phyloP scores from a whole-genome alignment of 92 coral and sea anemone genomes.

The Zoanthus sansibaricus region DNA sequence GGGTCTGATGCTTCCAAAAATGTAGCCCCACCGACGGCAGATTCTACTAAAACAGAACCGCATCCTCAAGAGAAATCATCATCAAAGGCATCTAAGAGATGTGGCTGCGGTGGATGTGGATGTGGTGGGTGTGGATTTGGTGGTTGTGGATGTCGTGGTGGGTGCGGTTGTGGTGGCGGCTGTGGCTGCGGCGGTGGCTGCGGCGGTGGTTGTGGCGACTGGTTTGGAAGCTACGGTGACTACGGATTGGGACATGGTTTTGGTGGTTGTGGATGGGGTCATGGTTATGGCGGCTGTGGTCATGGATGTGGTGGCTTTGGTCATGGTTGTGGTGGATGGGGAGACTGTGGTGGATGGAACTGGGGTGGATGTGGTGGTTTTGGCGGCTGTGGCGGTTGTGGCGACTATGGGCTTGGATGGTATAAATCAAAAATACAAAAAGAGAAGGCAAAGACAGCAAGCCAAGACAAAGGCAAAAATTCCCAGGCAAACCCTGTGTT shows the following conservation, averaged over 20 bases:
- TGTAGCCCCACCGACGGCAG: constrained; percentile 6
- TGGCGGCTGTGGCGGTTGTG: constrained; percentile 50
- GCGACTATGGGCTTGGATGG: constrained; percentile 68
- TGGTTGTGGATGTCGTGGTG: constrained; percentile 46
- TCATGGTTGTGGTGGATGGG: constrained; percentile 64
- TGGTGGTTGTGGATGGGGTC: constrained; percentile 60
- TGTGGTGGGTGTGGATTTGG: constrained; percentile 23
- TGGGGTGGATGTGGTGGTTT: constrained; percentile 64
- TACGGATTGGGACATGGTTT: constrained; percentile 60
- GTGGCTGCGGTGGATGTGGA: constrained; percentile 23
- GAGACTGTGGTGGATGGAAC: constrained; percentile 66
- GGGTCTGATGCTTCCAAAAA: background rate
- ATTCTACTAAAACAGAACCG: background rate
- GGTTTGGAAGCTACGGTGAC: constrained; percentile 52
- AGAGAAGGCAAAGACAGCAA: constrained; percentile 42
- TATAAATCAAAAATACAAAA: constrained; percentile 73
- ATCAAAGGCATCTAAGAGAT: constrained; percentile 29
- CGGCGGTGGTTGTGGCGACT: constrained; percentile 37
- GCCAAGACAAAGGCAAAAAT: constrained; percentile 53
- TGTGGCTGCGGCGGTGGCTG: constrained; percentile 51
- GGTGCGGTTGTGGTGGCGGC: background rate
- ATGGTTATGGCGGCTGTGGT: constrained; percentile 60
- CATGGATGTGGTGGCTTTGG: constrained; percentile 62
- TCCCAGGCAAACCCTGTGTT: constrained; percentile 59
- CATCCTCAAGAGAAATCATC: constrained; percentile 11